Evolutionary conservation across 2,113 vertebrate species (phyloP).

Genomic region (Caracal caracal): DNA sequence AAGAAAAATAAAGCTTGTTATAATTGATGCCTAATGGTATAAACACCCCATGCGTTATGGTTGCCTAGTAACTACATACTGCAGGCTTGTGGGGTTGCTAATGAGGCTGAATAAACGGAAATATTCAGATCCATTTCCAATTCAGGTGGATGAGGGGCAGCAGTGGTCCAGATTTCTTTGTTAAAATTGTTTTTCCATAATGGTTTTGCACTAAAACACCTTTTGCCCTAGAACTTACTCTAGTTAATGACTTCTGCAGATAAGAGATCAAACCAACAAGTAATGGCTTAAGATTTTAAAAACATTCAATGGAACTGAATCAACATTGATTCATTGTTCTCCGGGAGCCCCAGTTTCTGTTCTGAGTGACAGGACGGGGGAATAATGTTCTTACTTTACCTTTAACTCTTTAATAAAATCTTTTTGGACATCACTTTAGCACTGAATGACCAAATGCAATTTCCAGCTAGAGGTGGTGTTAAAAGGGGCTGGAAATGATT

Average conservation of each 20-base stretch:
- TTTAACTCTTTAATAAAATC: background rate
- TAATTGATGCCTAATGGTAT: conserved; percentile 87
- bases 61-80: conserved; percentile 87
- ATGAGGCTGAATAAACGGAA: conserved; percentile 72
- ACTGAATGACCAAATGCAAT: conserved; percentile 1
- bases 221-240: background rate
- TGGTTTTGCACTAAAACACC: conserved; percentile 67
- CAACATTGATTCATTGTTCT: conserved; percentile 2
- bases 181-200: conserved; percentile 75
- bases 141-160: conserved; percentile 52
- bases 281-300: conserved; percentile 10
- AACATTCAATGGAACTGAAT: conserved; percentile 28
- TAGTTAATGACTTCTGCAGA: conserved; percentile 66
- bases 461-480: background rate
- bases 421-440: background rate
- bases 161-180: conserved; percentile 66
- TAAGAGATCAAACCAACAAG: conserved; percentile 15
- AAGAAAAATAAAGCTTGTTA: conserved; percentile 78
- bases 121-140: conserved; percentile 65
- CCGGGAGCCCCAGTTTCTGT: background rate
- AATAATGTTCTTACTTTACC: background rate
- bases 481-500: conserved; percentile 14
- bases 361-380: background rate
- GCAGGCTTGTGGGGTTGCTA: conserved; percentile 63
- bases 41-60: conserved; percentile 75